phyloP scores from a whole-genome alignment of 1,140 invertebrate genomes.

The Zaprionus africanus region DNA sequence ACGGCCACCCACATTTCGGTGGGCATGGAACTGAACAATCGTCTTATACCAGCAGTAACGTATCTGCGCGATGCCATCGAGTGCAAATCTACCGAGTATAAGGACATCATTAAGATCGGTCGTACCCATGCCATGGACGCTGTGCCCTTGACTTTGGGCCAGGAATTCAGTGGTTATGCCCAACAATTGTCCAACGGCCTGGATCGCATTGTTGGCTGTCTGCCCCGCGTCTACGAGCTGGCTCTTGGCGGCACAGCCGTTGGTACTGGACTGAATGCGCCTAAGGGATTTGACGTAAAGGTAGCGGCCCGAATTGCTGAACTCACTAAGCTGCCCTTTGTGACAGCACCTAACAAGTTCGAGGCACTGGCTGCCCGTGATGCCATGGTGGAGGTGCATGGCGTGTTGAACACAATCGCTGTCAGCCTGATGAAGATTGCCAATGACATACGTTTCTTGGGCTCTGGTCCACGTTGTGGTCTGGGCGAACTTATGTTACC shows the following conservation, averaged over 20 bases:
- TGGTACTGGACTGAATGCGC: conserved; percentile 97
- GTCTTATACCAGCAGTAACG: conserved; percentile 92
- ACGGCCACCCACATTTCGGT: conserved; percentile 99
- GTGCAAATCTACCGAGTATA: conserved; percentile 93
- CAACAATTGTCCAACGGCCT: conserved; percentile 94
- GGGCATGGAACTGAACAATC: conserved; percentile 93
- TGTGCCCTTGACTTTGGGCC: conserved; percentile 97
- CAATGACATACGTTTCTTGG: conserved; percentile 97
- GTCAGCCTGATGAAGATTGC: conserved; percentile 99
- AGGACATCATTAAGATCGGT: conserved; percentile 97
- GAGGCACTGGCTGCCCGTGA: conserved; percentile 98
- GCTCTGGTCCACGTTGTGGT: conserved; percentile 98
- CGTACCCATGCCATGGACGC: conserved; percentile 96
- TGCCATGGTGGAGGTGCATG: conserved; percentile 97
- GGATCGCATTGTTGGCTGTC: conserved; percentile 91
- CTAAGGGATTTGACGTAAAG: conserved; percentile 94
- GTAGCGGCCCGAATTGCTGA: conserved; percentile 92
- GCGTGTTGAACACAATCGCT: conserved; percentile 97
- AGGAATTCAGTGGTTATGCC: conserved; percentile 98
- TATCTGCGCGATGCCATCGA: conserved; percentile 90
- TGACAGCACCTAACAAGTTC: conserved; percentile 98
- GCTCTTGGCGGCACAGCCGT: conserved; percentile 99
- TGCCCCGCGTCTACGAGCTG: conserved; percentile 95
- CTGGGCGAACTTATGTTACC: conserved; percentile 97
- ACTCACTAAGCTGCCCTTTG: conserved; percentile 94